Evolutionary conservation across 2,113 vertebrate genomes (phyloP), one percentile per base, ranked within the genome.

Genomic region (Petaurus breviceps): DNA sequence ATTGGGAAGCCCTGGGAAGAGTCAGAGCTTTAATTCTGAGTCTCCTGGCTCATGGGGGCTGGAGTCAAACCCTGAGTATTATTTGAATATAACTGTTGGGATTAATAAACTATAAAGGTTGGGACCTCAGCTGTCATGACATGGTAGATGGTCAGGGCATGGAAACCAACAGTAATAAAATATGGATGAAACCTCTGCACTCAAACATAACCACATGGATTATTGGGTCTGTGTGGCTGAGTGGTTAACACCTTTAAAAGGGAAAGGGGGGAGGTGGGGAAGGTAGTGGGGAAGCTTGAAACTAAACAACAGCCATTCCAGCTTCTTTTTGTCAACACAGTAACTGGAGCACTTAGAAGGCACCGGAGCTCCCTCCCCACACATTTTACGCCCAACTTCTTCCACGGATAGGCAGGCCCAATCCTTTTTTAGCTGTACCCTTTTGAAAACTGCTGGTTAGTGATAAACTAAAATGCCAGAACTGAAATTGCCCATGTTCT

Each of bases 361-460:
- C 31, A 93, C 43, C 89, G 91, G 96, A 97, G 94, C 91, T 93
- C 95, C 51, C 91, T 84, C 96, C 93, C 91, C 93, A 47, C 93
- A 96, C 92, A 16, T 96, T 96, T 97, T 96, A 93, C 96, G 97
- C 92, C 94, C 97, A 92, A 89, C 91, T 96, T 96, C 89, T 95
- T 92, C 95, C 46, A 37, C 19, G 50, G 68, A 51, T 22, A 68
- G 97, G 94, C 93, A 97, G 97, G 97, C 96, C 96, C 98, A 97
- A 97, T 98, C 94, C 91, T 95, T 96, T 97, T 96, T 97, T 97
- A 97, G 97, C 97, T 98, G 95, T 98, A 97, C 98, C 95, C 98
- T 98, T 98, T 98, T 96, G 95, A 96, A 98, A 95, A 97, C 97
- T 98, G 97, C 98, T 98, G 98, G 97, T 98, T 96, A 97, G 98